Base-by-base conservation (phyloP, 2,888 invertebrate species). In the Cheilosia grossa region DNA sequence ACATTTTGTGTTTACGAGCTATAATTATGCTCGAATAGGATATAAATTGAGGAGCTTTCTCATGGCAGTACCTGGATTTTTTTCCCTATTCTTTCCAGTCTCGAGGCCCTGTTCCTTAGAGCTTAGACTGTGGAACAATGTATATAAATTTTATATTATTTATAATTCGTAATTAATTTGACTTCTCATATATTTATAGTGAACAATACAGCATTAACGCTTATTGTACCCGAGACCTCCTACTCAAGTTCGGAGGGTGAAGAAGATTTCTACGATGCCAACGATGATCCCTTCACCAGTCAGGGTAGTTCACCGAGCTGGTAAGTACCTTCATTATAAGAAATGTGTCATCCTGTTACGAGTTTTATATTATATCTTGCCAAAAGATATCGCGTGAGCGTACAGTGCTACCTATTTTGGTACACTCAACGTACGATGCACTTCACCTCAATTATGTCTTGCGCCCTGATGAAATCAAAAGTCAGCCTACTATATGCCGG, bases 191-290 rank as follows among this genome's bases (percentile, higher is more conserved):
- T 54, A 44, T 59, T 88, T 89, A 5, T 82, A 92, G 91, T 89
- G 70, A 90, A 89, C 69, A 89, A 90, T 69, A 89, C 91, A 73
- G 89, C 91, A n/a, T 87, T 92, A 83, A 89, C 91, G 33, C 88
- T 92, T 79, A 88, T 95, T 77, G 96, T 97, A 27, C 98, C 98
- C 54, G 97, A 97, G 90, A 97, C 96, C 80, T 98, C 98, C 0
- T 99, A 98, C 92, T 99, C 98, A n/a, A 98, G 98, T 89, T 98
- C 98, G 37, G 99, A 99, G 91, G 97, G 97, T 75, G 97, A 98
- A 90, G 98, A 99, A 78, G 97, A 98, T 92, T 98, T 97, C 93
- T 99, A 95, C 91, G 99, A 99, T 93, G 98, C 97, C 5, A 96
- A 97, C 88, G 97, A 97, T 90, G 95, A 94, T 85, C 93, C 93